Base-by-base conservation (phyloP, 2,888 invertebrate genomes). In the Rhorus exstirpatorius region DNA sequence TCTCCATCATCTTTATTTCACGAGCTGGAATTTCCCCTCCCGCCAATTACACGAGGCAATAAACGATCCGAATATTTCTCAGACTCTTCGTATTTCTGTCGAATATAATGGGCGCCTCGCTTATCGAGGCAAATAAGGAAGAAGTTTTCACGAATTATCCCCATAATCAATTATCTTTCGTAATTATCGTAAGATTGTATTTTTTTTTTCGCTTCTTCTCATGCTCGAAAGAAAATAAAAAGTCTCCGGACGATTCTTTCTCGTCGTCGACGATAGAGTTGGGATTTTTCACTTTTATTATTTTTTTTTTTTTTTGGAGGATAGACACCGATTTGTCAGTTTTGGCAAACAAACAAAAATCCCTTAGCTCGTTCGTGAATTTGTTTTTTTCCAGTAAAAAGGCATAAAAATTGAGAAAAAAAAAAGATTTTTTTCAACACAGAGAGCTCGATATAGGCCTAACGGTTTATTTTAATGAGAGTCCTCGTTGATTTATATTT, bases 21-120 rank as follows among this genome's bases (percentile, higher is more conserved):
- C 19, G 19, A 21, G 35, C 38, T 63, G 63, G 53, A 61, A 26
- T 46, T 51, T 44, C 21, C 10, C 31, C 61, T 53, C 21, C 44
- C 26, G 55, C 79, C 65, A 79, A 79, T 78, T 71, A 78, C 35
- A 44, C 41, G 31, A 26, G 4, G 55, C 46, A 26, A 67, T 65
- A 55, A 75, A 75, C 75, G 55, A 75, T 74, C 63, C 74, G 63
- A 65, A 75, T 75, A 75, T 67, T 44, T 63, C 26, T 75, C 72
- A 14, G 51, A 17, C 17, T 38, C 41, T 12, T 17, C 1, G 44
- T 38, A 21, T n/a, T 35, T 6, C 58, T 17, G 7, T 35, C 35
- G 35, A 35, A 44, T 26, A n/a, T n/a, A n/a, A 10, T 35, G 24
- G 41, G 26, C 68, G 10, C 70, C 58, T 31, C 44, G 38, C 35